Conservation (phyloP, 2,888 invertebrate species). For the Drosophila tanythrix region DNA sequence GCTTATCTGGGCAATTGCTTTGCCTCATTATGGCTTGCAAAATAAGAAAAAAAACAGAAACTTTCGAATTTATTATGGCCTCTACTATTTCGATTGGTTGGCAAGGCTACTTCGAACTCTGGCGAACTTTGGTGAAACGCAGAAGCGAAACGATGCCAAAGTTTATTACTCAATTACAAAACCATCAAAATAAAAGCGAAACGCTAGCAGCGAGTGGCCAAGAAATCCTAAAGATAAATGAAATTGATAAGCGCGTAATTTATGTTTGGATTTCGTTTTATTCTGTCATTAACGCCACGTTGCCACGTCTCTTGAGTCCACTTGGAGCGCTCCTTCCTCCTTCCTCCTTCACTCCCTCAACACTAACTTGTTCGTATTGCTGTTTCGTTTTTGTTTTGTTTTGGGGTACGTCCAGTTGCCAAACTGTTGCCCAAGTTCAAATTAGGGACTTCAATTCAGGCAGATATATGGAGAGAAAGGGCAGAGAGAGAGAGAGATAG, state of each 20-base stretch:
- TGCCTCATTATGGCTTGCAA: slow-evolving; percentile 40
- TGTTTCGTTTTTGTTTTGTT: slow-evolving; percentile 15
- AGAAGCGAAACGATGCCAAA: slow-evolving; percentile 66
- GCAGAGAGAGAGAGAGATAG: neutral
- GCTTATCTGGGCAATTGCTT: slow-evolving; percentile 43
- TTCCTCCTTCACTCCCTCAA: neutral
- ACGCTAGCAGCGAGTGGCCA: slow-evolving; percentile 38
- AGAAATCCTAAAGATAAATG: slow-evolving; percentile 81
- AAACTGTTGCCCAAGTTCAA: slow-evolving; percentile 16
- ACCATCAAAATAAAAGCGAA: slow-evolving; percentile 73
- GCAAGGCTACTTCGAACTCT: slow-evolving; percentile 13
- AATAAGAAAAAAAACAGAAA: slow-evolving; percentile 24
- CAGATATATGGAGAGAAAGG: neutral
- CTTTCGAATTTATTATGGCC: slow-evolving; percentile 54
- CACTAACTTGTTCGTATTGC: slow-evolving; percentile 6
- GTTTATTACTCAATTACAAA: slow-evolving; percentile 82
- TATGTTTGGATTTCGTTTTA: slow-evolving; percentile 82
- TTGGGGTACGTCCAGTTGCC: slow-evolving; percentile 9
- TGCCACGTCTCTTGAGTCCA: slow-evolving; percentile 43
- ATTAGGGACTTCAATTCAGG: slow-evolving; percentile 2
- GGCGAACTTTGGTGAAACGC: slow-evolving; percentile 42
- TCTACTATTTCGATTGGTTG: slow-evolving; percentile 24
- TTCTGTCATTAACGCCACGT: slow-evolving; percentile 79
- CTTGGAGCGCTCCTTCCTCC: neutral
- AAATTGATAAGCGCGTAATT: slow-evolving; percentile 82